Conservation (phyloP, 2,888 invertebrate genomes). For the Hemicrepidius hirtus region DNA sequence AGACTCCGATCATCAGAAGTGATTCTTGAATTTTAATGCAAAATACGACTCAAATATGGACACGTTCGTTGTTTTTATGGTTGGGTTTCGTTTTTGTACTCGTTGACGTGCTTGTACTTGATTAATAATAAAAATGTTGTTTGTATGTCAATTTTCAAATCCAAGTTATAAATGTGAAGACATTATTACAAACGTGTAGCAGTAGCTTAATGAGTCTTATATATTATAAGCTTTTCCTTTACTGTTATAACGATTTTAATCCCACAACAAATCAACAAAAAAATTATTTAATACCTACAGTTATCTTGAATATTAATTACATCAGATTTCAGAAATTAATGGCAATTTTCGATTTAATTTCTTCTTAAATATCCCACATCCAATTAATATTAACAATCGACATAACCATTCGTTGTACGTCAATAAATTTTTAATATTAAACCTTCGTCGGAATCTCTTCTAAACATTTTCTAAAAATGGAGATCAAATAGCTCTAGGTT, state of each 20-base stretch:
- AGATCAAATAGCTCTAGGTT: conserved; percentile 6
- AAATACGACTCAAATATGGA: conserved; percentile 9
- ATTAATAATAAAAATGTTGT: not conserved
- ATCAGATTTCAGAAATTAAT: not conserved
- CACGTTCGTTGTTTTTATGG: conserved; percentile 9
- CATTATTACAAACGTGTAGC: conserved; percentile 1
- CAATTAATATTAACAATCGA: conserved; percentile 6
- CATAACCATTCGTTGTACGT: not conserved
- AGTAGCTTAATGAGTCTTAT: conserved; percentile 8
- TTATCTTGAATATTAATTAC: not conserved
- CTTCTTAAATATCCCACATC: conserved; percentile 17
- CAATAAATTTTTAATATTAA: conserved; percentile 9
- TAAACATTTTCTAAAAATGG: not conserved
- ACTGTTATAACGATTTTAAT: conserved; percentile 10
- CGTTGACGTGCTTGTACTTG: not conserved
- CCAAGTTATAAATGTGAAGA: not conserved
- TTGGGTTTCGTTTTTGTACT: conserved; percentile 1
- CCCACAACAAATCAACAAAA: conserved; percentile 4
- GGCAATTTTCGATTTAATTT: conserved; percentile 15
- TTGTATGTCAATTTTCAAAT: not conserved
- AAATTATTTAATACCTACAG: not conserved
- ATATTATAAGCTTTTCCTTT: not conserved
- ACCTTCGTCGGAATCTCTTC: not conserved
- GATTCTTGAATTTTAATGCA: conserved; percentile 32
- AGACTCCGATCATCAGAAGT: conserved; percentile 22